These are phyloP conservation scores for Rhinopithecus roxellana DNA, from an alignment of 2,113 vertebrate genomes.

Conservation along the genomic window DNA sequence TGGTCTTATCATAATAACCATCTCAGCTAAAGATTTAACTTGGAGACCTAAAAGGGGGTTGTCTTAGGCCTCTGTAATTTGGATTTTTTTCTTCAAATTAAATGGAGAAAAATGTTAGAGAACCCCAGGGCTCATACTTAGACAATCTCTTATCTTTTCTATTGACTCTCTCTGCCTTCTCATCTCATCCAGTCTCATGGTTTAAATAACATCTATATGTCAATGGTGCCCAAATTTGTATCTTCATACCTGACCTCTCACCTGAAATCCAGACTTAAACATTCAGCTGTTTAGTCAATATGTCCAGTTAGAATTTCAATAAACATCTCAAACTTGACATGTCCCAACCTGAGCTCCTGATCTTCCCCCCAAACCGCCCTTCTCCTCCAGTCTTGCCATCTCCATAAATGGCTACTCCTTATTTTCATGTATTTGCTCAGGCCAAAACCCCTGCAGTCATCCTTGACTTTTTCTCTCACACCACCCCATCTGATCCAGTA, in stretches of 20 bases:
- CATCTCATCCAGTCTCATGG: background rate
- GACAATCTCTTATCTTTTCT: background rate
- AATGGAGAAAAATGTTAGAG: background rate
- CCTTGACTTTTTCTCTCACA: background rate
- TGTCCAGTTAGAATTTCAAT: background rate
- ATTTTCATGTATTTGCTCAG: background rate
- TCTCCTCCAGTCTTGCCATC: background rate
- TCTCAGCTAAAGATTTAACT: background rate
- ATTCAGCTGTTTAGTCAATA: background rate
- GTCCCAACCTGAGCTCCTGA: background rate
- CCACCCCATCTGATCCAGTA: background rate
- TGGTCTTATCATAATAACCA: background rate
- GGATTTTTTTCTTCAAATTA: background rate
- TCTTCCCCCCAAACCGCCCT: background rate
- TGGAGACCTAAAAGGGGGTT: background rate
- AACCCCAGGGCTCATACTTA: background rate
- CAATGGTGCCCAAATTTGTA: background rate
- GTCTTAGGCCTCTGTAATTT: background rate
- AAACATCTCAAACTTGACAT: background rate
- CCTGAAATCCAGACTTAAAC: background rate
- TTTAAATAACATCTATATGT: background rate
- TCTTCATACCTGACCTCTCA: background rate
- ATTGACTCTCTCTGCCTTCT: background rate
- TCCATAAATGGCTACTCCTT: background rate
- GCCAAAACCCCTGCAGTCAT: background rate